Evolutionary conservation across 2,797 vertebrate species (phyloP).

Genomic region (Potorous gilbertii): DNA sequence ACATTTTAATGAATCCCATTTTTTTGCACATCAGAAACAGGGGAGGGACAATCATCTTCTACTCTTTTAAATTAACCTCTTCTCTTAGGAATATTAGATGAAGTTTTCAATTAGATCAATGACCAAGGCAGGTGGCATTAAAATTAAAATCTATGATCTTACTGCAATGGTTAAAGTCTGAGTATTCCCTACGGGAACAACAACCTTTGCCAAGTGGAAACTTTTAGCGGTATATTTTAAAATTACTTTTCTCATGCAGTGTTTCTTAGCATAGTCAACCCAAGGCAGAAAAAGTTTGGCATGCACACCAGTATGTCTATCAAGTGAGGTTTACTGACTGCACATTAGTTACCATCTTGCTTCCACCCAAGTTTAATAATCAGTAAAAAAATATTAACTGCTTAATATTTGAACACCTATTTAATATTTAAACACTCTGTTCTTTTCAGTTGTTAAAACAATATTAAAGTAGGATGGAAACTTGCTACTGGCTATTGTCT

Average conservation of each 20-base stretch:
- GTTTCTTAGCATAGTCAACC: background rate
- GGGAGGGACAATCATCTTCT: conserved; percentile 35
- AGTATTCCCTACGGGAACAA: background rate
- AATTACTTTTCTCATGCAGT: conserved; percentile 18
- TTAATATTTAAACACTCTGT: conserved; percentile 75
- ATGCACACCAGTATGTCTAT: rapidly evolving
- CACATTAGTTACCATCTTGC: background rate
- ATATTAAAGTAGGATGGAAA: conserved; percentile 56
- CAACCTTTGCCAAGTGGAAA: background rate
- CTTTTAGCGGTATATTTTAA: conserved; percentile 29
- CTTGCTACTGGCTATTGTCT: conserved; percentile 45
- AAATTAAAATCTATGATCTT: conserved; percentile 42
- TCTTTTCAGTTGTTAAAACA: conserved; percentile 60
- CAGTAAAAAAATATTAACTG: conserved; percentile 47
- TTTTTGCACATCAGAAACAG: conserved; percentile 34
- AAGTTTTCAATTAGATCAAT: conserved; percentile 67
- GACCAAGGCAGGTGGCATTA: background rate
- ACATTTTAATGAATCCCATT: conserved; percentile 69
- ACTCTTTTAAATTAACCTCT: conserved; percentile 65
- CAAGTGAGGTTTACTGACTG: background rate
- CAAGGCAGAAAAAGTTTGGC: conserved; percentile 11
- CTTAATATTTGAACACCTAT: conserved; percentile 73
- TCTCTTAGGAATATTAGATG: conserved; percentile 71
- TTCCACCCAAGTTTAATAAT: conserved; percentile 56
- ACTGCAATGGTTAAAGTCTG: conserved; percentile 21